Evolutionary conservation across 1,140 invertebrate species (phyloP).

Genomic region (Parapsyche elsis): DNA sequence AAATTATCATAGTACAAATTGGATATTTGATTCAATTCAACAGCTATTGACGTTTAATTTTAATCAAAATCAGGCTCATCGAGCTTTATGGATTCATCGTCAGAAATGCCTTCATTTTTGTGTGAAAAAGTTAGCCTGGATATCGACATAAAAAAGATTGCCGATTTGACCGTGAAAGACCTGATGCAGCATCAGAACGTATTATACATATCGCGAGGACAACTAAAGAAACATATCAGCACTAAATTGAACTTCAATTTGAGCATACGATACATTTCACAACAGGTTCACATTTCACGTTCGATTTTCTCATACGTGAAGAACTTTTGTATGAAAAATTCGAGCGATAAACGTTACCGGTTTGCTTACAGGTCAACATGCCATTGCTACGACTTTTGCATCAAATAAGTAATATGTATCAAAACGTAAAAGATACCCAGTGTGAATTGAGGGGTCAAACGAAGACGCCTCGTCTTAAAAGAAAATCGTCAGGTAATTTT

Average conservation of each 20-base stretch:
- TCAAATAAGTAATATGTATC: conserved; percentile 98
- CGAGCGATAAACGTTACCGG: conserved; percentile 5
- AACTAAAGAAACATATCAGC: conserved; percentile 89
- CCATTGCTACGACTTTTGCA: conserved; percentile 91
- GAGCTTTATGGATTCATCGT: conserved; percentile 73
- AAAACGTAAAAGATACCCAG: conserved; percentile 95
- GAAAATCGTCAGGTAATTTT: conserved; percentile 68
- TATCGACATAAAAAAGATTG: conserved; percentile 88
- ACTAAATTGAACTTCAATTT: conserved; percentile 89
- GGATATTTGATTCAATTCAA: neutral
- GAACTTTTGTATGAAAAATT: neutral
- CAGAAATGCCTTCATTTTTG: conserved; percentile 89
- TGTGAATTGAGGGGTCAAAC: conserved; percentile 85
- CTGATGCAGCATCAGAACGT: conserved; percentile 83
- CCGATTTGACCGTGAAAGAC: conserved; percentile 90
- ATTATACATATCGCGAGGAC: conserved; percentile 85
- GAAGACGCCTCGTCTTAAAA: conserved; percentile 65
- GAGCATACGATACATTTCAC: conserved; percentile 87
- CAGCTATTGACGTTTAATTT: no score
- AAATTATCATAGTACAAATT: neutral
- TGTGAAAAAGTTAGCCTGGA: conserved; percentile 92
- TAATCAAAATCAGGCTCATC: conserved; percentile 61
- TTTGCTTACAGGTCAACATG: conserved; percentile 83
- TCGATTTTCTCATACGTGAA: neutral
- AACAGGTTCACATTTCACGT: conserved; percentile 72